A percentile compares a stretch with the other conserved stretches of the same genome.
Conservation (phyloP, 2,113 vertebrate genomes). For the Salvator merianae region DNA sequence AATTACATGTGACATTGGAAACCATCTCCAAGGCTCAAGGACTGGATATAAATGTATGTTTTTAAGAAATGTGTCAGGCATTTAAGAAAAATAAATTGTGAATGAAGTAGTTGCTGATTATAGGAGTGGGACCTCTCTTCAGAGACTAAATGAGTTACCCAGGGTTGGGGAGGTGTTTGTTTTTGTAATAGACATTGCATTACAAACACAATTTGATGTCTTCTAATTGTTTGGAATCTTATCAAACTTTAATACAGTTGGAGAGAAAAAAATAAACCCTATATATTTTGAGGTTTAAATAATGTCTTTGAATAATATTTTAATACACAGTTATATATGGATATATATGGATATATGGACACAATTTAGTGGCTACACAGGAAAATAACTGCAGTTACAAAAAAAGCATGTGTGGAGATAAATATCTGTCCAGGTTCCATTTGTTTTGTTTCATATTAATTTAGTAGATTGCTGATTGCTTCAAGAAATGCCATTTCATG, state of each 20-base stretch:
- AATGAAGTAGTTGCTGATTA: background rate
- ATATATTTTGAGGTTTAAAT: too few species aligned
- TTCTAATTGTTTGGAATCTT: too few species aligned
- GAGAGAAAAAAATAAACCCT: too few species aligned
- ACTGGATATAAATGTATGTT: background rate
- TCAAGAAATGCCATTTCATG: constrained; percentile 35
- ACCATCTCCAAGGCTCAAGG: background rate
- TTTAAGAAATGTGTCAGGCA: background rate
- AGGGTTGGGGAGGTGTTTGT: too few species aligned
- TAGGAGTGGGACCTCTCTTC: background rate
- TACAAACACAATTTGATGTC: too few species aligned
- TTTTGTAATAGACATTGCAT: too few species aligned
- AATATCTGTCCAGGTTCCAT: constrained; percentile 17
- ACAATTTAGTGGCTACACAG: background rate
- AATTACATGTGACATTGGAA: background rate
- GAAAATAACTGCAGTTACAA: background rate
- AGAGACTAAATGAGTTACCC: too few species aligned
- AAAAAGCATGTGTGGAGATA: constrained; percentile 2
- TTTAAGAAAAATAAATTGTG: background rate
- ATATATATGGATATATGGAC: background rate
- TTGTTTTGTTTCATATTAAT: constrained; percentile 56
- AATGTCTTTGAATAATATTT: too few species aligned
- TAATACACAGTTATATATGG: too few species aligned
- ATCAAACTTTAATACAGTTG: too few species aligned
- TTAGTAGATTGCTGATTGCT: constrained; percentile 47